Base-by-base conservation (phyloP, 2,797 vertebrate genomes). In the Myripristis murdjan region DNA sequence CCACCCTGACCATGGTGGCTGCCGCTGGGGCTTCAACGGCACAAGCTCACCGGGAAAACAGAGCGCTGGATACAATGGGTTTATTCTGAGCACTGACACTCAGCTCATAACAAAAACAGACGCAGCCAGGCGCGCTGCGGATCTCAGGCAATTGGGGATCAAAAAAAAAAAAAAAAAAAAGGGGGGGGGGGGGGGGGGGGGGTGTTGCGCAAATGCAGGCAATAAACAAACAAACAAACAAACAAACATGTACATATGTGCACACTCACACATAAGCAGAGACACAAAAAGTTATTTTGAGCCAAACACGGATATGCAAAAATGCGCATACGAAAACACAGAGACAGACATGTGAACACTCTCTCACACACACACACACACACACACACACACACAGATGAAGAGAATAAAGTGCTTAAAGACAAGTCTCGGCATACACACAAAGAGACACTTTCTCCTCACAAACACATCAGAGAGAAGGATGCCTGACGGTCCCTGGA, bases 381-480 rank as follows among this genome's bases (percentile, higher is more conserved):
- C 23, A 24, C 37, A 33, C 80, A 66, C 43, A 77, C 7, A 62
- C 54, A 64, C 52, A 16, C 0, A 81, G 81, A 81, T 64, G 61
- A 46, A 65, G 70, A 70, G 73, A 89, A 73, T 79, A 57, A 82
- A 81, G n/a, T 44, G 82, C 79, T 81, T 73, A 75, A 81, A 85
- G 64, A 85, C 11, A 52, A 82, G 71, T 57, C 72, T 62, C 73
- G 49, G 73, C 79, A 73, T 2, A 63, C 77, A 33, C 79, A 90
- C 85, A 90, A 82, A 92, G 71, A 83, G 62, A 77, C 78, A 79
- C 58, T 82, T 79, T 74, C 83, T 74, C 74, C 83, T 52, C 73
- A 35, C 72, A 79, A 71, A 84, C 82, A 87, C 84, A 89, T 89
- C 88, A 90, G 83, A 91, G 82, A 41, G 87, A 68, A 82, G 84